A percentile compares a stretch with the other conserved stretches of the same genome.
Conservation (phyloP, 2,888 invertebrate species). For the Steinernema hermaphroditum region DNA sequence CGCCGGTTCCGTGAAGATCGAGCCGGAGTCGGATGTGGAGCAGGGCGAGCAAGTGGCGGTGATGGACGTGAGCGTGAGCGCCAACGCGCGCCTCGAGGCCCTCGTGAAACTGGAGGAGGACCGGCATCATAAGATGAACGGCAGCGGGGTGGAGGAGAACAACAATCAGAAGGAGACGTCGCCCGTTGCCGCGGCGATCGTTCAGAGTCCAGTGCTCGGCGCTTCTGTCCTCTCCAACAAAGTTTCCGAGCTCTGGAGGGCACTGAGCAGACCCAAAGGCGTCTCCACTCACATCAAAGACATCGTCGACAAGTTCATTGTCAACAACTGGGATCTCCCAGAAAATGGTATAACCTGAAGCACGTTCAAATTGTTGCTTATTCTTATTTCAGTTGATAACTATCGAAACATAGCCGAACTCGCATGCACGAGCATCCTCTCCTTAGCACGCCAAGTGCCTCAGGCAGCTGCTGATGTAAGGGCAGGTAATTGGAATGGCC, state of each 20-base stretch:
- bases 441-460: conserved; percentile 80
- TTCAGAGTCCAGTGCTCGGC: neutral
- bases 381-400: conserved; percentile 92
- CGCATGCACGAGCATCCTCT: conserved; percentile 85
- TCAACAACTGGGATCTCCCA: conserved; percentile 48
- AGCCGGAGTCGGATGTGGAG: conserved; percentile 19
- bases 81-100: conserved; percentile 24
- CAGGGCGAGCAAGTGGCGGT: neutral
- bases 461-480: conserved; percentile 83
- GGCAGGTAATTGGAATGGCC: conserved; percentile 89
- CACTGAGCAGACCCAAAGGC: conserved; percentile 1
- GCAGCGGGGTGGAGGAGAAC: conserved; percentile 32
- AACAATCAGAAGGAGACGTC: neutral
- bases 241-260: conserved; percentile 26
- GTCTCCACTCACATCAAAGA: conserved; percentile 38
- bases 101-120: conserved; percentile 29
- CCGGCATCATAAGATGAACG: neutral
- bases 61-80: conserved; percentile 22
- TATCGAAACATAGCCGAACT: conserved; percentile 95
- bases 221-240: conserved; percentile 15
- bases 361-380: too few relatives aligned
- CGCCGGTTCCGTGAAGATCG: neutral
- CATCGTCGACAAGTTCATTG: conserved; percentile 45
- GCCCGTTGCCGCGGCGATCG: neutral
- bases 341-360: too few relatives aligned